Base-by-base conservation (phyloP, 2,888 invertebrate genomes). In the Drepanosiphum platanoidis region DNA sequence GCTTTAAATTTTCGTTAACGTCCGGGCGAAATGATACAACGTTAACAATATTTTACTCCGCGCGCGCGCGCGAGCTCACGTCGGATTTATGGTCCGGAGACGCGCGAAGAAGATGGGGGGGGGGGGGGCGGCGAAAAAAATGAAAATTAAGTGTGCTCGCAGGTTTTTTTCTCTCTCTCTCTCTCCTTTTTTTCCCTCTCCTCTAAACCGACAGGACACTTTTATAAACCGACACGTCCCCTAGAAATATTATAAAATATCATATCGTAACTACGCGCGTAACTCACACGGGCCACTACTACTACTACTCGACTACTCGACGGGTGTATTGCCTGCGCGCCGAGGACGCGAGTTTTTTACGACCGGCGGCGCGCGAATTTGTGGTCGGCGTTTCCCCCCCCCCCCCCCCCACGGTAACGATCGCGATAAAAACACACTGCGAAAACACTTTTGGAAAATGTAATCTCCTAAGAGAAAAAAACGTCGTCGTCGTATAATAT, bases 1-100 rank as follows among this genome's bases (percentile, higher is more conserved):
- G 84, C 84, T 84, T 84, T 84, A 84, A 83, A 84, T 84, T 68
- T 84, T 84, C 84, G 84, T 84, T 84, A 84, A 84, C 77, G 75
- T 77, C 68, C 68, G 58, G 52, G 39, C 68, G 39, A 77, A 82
- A 84, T 83, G 77, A 77, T 68, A 77, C 66, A 84, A 68, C 58
- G 39, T 84, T 68, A 77, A 77, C 75, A 83, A 83, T 83, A 75
- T 66, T 83, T 75, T 83, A 75, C 74, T 66, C 34, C 75, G 66
- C 72, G 22, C 7, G n/a, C n/a, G 9, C 11, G 1, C 11, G 9
- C 52, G 5, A 3, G 18, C 8, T 82, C 39, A 36, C 46, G 70
- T 71, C 30, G 74, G 83, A 83, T 83, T 83, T 75, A 82, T 52
- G 74, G 74, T 36, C 30, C 9, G 46, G 71, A 74, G 64, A 42